A percentile compares a stretch with the other conserved stretches of the same genome.
Evolutionary conservation across 2,888 invertebrate genomes (phyloP).

Genomic region (Gonocerus acuteangulatus): DNA sequence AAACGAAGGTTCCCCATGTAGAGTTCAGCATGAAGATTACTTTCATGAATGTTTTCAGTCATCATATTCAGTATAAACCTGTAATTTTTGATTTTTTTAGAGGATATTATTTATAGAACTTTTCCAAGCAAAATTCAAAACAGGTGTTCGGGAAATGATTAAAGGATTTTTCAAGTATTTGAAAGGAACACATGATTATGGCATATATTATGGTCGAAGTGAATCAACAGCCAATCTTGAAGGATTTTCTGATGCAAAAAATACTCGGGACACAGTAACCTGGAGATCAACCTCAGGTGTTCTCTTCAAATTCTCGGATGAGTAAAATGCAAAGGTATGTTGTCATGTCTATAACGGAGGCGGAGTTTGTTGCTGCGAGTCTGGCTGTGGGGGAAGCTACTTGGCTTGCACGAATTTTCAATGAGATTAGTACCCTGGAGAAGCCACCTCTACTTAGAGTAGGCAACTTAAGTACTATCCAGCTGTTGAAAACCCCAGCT

Average conservation of each 20-base stretch:
- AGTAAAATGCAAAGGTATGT: slow-evolving; percentile 21
- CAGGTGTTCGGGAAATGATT: slow-evolving; percentile 19
- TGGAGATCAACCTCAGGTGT: slow-evolving; percentile 24
- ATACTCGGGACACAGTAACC: slow-evolving; percentile 33
- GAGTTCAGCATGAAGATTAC: no score
- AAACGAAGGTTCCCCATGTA: no score
- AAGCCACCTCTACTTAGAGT: slow-evolving; percentile 1
- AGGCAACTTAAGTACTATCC: slow-evolving; percentile 16
- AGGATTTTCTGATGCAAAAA: slow-evolving; percentile 37
- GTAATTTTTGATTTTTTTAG: no score
- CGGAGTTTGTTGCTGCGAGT: slow-evolving; percentile 14
- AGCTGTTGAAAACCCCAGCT: slow-evolving; percentile 7
- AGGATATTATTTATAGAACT: no score
- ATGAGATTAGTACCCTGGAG: background rate
- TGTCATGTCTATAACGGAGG: slow-evolving; percentile 23
- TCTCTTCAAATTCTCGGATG: slow-evolving; percentile 17
- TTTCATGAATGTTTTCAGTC: no score
- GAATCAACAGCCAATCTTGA: no score
- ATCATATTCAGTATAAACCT: no score
- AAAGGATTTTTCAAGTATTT: slow-evolving; percentile 31
- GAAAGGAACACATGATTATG: slow-evolving; percentile 29
- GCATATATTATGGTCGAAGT: slow-evolving; percentile 9
- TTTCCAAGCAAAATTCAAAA: no score
- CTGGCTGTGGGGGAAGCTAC: slow-evolving; percentile 13
- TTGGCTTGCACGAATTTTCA: slow-evolving; percentile 11